phyloP scores from a whole-genome alignment of 2,113 vertebrate species.

The Nycticebus coucang region DNA sequence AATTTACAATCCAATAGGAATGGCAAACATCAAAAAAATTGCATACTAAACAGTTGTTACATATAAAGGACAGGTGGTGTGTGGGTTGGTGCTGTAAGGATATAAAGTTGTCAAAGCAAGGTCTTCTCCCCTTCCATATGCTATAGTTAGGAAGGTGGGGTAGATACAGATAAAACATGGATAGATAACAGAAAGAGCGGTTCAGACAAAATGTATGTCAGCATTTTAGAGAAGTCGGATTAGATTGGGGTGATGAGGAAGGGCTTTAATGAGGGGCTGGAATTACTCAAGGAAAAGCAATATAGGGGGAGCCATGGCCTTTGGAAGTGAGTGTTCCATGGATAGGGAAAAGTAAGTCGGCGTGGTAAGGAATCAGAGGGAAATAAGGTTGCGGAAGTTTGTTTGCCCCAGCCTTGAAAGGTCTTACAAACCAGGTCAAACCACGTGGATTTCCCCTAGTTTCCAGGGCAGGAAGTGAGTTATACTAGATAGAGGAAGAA shows the following conservation, averaged over 20 bases:
- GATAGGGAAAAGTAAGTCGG: background rate
- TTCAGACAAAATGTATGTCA: background rate
- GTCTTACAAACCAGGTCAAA: background rate
- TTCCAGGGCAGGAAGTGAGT: background rate
- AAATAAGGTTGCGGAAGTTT: background rate
- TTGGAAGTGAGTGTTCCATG: rapidly evolving
- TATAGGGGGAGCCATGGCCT: background rate
- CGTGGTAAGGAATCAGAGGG: background rate
- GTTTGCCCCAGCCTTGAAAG: background rate
- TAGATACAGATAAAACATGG: background rate
- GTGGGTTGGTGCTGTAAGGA: background rate
- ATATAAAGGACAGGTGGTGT: background rate
- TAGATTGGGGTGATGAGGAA: too few relatives aligned
- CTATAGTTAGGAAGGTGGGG: background rate
- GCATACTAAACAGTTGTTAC: background rate
- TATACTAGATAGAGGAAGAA: background rate
- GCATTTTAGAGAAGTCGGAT: background rate
- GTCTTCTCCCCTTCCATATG: background rate
- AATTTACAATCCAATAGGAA: background rate
- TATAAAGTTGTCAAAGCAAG: background rate
- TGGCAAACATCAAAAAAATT: background rate
- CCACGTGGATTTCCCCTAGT: background rate
- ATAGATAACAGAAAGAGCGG: background rate
- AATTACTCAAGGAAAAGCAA: background rate
- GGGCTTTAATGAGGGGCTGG: background rate